Conservation (phyloP, 2,113 vertebrate genomes). For the Podarcis raffonei region DNA sequence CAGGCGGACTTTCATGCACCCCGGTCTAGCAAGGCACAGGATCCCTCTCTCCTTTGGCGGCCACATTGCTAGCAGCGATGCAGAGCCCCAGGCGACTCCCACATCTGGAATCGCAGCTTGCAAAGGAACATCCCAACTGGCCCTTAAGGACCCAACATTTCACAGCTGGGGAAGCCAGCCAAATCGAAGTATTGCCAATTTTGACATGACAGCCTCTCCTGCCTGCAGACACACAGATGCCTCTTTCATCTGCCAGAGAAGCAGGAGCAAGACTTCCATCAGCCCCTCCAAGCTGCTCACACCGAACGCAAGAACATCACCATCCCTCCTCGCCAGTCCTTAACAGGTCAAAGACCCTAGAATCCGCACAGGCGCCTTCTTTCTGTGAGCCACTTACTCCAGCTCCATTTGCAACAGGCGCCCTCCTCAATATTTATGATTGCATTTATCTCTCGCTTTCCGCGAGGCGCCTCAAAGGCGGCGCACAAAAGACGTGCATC, state of each 20-base stretch:
- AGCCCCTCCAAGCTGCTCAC: background rate
- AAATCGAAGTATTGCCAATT: background rate
- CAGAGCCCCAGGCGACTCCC: background rate
- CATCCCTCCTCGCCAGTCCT: background rate
- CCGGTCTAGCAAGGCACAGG: background rate
- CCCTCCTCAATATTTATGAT: too few species aligned
- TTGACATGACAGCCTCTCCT: background rate
- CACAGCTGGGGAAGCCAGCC: background rate
- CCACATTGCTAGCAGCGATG: background rate
- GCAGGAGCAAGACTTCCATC: background rate
- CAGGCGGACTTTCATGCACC: background rate
- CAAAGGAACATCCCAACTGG: background rate
- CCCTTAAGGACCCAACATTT: background rate
- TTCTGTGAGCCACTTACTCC: accelerated
- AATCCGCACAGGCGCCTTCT: background rate
- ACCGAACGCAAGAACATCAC: accelerated
- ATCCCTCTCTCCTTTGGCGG: background rate
- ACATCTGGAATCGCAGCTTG: background rate
- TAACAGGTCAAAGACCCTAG: background rate
- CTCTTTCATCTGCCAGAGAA: background rate
- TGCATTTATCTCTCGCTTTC: too few species aligned
- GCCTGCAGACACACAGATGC: background rate
- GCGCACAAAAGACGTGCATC: too few species aligned
- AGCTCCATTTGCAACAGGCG: background rate
- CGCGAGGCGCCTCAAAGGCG: too few species aligned